phyloP scores from a whole-genome alignment of 2,888 invertebrate genomes.

The Drosophila affinis region DNA sequence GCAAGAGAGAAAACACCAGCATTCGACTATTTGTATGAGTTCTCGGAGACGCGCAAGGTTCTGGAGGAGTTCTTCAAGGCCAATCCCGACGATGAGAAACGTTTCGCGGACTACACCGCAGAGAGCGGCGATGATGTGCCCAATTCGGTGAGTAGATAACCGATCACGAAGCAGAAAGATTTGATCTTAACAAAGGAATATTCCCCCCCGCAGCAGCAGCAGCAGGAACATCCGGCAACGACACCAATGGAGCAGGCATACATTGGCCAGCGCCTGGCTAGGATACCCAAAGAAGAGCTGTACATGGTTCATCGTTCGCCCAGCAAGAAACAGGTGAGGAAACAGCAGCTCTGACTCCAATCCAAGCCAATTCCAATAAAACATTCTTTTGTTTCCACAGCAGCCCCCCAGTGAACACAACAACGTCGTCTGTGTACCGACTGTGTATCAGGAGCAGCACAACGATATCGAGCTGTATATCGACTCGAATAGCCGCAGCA shows the following conservation, averaged over 20 bases:
- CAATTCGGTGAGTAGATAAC: conserved; percentile 75
- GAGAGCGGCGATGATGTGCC: conserved; percentile 83
- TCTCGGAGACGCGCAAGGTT: conserved; percentile 95
- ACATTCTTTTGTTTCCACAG: neutral
- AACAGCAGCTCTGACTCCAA: neutral
- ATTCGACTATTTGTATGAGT: conserved; percentile 95
- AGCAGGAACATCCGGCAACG: conserved; percentile 29
- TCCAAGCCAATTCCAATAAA: no score
- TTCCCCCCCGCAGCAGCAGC: conserved; percentile 1
- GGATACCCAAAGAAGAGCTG: conserved; percentile 83
- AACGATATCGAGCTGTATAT: conserved; percentile 84
- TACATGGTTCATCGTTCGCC: conserved; percentile 82
- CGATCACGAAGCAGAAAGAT: neutral
- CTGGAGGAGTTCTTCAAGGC: conserved; percentile 96
- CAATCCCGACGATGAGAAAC: conserved; percentile 85
- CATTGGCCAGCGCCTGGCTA: conserved; percentile 83
- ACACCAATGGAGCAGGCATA: conserved; percentile 74
- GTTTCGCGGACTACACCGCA: conserved; percentile 81
- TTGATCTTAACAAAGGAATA: neutral
- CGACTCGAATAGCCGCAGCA: conserved; percentile 83
- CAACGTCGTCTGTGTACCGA: conserved; percentile 14
- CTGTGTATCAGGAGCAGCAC: conserved; percentile 73
- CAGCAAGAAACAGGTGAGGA: conserved; percentile 75
- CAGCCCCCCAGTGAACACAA: conserved; percentile 66
- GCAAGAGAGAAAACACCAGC: conserved; percentile 85